Base-by-base conservation (phyloP, 2,113 vertebrate genomes). In the Chascanopsetta lugubris region DNA sequence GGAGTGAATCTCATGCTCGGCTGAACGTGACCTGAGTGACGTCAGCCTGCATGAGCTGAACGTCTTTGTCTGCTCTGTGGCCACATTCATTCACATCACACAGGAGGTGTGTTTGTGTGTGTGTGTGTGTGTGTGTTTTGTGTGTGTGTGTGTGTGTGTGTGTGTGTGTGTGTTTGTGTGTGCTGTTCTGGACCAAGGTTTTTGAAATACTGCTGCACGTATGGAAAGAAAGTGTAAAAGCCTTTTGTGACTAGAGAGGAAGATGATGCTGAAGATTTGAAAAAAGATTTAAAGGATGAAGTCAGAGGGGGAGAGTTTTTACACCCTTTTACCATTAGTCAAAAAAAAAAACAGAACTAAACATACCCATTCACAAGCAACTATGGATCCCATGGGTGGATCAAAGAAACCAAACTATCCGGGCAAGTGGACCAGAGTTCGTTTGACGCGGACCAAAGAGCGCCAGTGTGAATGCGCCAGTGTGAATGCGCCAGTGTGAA, bases 321-420 rank as follows among this genome's bases (percentile, higher is more conserved):
- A 36, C 12, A 36, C 3, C 11, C 15, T 36, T 36, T 36, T 15
- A 15, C 34, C 4, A 5, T 5, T 2, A 13, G 34, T 38, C 15
- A 6, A 8, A n/a, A n/a, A n/a, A n/a, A n/a, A n/a, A n/a, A n/a
- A n/a, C n/a, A n/a, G n/a, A n/a, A n/a, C n/a, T n/a, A n/a, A n/a
- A n/a, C n/a, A n/a, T n/a, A n/a, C n/a, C 38, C 38, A 42, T 42
- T 42, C 38, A 38, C 34, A 38, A 38, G 34, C 34, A 38, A 36
- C 15, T 11, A 38, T 1, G 3, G 34, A 36, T 36, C 12, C 15
- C 11, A 36, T 36, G 34, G 34, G 12, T 11, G 12, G 34, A n/a
- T n/a, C n/a, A n/a, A n/a, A n/a, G n/a, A n/a, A n/a, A n/a, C 34
- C 34, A 38, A 15, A 4, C 34, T 38, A 13, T 38, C 13, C 34